These are phyloP conservation scores for Leguminivora glycinivorella DNA, from an alignment of 1,140 invertebrate genomes.

Conservation along the genomic window DNA sequence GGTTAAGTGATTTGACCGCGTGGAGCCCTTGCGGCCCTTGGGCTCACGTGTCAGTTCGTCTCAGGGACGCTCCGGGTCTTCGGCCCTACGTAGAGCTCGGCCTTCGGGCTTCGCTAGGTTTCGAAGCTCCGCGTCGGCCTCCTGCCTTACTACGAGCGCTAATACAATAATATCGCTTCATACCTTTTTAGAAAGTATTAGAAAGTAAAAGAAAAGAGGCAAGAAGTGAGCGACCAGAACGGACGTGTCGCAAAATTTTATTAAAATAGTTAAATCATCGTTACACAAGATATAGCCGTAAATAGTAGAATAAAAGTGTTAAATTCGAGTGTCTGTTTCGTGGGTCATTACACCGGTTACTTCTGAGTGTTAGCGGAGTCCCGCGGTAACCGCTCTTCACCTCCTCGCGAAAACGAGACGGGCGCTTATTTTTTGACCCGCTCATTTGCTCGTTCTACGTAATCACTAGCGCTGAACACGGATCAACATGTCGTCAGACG, in stretches of 20 bases:
- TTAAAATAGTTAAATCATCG: background rate
- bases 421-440: background rate
- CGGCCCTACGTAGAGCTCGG: no score
- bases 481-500: background rate
- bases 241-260: background rate
- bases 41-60: no score
- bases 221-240: constrained; percentile 62
- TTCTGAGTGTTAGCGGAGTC: background rate
- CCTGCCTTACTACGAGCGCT: no score
- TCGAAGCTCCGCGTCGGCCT: no score
- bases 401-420: background rate
- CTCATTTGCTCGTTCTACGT: background rate
- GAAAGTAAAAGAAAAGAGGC: no score
- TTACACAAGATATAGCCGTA: background rate
- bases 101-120: no score
- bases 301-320: background rate
- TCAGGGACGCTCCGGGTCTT: no score
- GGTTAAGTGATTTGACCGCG: no score
- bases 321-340: background rate
- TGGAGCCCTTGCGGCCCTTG: no score
- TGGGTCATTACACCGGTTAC: background rate
- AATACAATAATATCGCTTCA: no score
- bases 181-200: no score
- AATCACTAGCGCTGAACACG: background rate
- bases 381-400: background rate